phyloP scores from a whole-genome alignment of 2,888 invertebrate species.

The Hecatera dysodea region DNA sequence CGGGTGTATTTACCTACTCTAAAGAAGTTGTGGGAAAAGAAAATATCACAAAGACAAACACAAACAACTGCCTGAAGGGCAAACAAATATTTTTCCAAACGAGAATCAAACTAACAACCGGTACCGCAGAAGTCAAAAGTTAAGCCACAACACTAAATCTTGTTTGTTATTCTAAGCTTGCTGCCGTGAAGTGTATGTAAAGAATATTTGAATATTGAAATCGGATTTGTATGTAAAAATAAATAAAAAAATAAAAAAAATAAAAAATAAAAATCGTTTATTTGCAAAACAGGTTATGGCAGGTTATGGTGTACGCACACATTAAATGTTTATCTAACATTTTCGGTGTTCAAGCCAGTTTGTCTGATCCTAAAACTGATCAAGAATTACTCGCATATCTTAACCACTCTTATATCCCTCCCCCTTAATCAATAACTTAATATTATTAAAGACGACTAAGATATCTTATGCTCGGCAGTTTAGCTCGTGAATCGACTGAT shows the following conservation, averaged over 20 bases:
- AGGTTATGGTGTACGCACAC: no score
- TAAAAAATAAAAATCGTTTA: no score
- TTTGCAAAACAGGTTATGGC: no score
- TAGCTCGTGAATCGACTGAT: no score
- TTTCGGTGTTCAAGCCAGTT: slow-evolving; percentile 43
- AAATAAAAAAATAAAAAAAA: no score
- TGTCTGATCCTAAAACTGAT: background rate
- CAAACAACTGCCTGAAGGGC: background rate
- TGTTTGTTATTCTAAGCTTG: slow-evolving; percentile 33
- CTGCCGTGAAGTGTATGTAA: slow-evolving; percentile 34
- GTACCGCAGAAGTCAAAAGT: slow-evolving; percentile 18
- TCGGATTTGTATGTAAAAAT: slow-evolving; percentile 43
- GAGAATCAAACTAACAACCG: slow-evolving; percentile 25
- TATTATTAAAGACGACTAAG: no score
- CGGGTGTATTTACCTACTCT: no score
- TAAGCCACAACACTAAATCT: slow-evolving; percentile 16
- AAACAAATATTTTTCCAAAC: slow-evolving; percentile 11
- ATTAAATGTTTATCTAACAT: slow-evolving; percentile 35
- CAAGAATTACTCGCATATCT: background rate
- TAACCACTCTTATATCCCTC: no score
- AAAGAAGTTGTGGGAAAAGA: background rate
- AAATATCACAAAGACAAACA: background rate
- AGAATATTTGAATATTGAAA: slow-evolving; percentile 47
- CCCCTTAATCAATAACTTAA: no score
- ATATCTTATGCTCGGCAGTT: no score